These are phyloP conservation scores for Sinodicranocentrus sp. DNA, from an alignment of 2,888 invertebrate genomes.

Conservation along the genomic window DNA sequence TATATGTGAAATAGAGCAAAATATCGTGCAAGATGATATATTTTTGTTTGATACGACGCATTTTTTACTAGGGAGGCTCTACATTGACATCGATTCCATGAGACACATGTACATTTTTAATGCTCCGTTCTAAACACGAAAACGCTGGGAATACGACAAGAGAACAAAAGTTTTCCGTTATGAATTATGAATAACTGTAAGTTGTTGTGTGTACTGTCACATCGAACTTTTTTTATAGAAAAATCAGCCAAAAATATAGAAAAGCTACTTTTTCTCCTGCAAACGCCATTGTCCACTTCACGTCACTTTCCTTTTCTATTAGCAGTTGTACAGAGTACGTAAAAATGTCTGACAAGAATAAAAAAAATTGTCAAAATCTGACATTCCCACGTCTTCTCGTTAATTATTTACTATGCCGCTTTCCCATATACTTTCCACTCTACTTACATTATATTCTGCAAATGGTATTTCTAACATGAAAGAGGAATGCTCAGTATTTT, in stretches of 20 bases:
- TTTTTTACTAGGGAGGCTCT: not conserved
- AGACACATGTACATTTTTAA: constrained; percentile 55
- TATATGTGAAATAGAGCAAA: not conserved
- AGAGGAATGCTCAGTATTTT: too few relatives aligned
- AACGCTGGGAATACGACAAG: constrained; percentile 47
- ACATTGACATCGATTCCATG: not conserved
- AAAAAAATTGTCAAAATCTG: constrained; percentile 46
- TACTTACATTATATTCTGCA: too few relatives aligned
- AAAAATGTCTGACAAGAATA: not conserved
- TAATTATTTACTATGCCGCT: constrained; percentile 60
- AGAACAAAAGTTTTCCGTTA: constrained; percentile 34
- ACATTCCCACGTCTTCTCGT: constrained; percentile 45
- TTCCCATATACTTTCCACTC: too few relatives aligned
- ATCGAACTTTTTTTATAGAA: constrained; percentile 42
- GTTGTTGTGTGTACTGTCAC: constrained; percentile 23
- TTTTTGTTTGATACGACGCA: not conserved
- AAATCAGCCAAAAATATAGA: constrained; percentile 18
- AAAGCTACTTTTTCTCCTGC: constrained; percentile 13
- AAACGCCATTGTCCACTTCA: constrained; percentile 45
- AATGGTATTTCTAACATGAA: too few relatives aligned
- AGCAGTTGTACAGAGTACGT: too few relatives aligned
- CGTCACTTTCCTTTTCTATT: constrained; percentile 28
- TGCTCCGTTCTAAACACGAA: constrained; percentile 47
- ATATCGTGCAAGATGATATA: not conserved
- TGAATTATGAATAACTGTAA: constrained; percentile 56